Percentiles rank a stretch among this genome's conserved stretches.
Evolutionary conservation across 2,113 vertebrate species (phyloP).

Genomic region (Arenaria interpres): DNA sequence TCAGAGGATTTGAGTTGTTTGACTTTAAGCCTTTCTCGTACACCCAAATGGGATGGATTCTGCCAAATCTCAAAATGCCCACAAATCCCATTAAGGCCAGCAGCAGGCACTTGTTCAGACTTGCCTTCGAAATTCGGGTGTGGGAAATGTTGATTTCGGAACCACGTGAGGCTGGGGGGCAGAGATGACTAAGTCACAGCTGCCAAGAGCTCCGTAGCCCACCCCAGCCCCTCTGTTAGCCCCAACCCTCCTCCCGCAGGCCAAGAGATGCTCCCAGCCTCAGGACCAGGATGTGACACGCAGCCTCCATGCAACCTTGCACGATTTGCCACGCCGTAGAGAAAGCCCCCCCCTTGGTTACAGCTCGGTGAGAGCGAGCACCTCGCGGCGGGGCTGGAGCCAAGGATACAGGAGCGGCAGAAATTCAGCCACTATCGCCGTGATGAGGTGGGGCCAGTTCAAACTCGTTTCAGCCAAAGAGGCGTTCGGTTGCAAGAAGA

Average conservation of each 20-base stretch:
- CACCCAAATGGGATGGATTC: background rate
- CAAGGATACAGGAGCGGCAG: slow-evolving; percentile 94
- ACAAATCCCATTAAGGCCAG: background rate
- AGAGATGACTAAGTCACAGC: background rate
- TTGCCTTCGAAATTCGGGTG: background rate
- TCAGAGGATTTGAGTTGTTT: background rate
- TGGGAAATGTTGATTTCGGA: background rate
- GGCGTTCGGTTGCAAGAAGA: slow-evolving; percentile 80
- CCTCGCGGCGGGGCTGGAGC: background rate
- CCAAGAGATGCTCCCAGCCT: background rate
- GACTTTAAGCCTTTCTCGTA: background rate
- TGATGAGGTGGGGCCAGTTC: slow-evolving; percentile 86
- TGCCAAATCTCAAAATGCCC: background rate
- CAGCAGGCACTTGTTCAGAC: background rate
- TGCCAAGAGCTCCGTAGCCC: accelerated
- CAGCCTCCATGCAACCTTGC: accelerated
- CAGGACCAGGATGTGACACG: accelerated
- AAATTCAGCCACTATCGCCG: slow-evolving; percentile 81
- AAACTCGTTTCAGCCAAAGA: slow-evolving; percentile 71
- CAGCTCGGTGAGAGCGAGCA: background rate
- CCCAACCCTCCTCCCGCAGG: background rate
- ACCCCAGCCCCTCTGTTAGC: background rate
- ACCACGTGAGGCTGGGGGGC: accelerated
- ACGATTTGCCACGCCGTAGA: accelerated
- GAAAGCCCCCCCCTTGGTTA: background rate